These are phyloP conservation scores for Nezara viridula DNA, from an alignment of 2,888 invertebrate genomes.

Conservation along the genomic window DNA sequence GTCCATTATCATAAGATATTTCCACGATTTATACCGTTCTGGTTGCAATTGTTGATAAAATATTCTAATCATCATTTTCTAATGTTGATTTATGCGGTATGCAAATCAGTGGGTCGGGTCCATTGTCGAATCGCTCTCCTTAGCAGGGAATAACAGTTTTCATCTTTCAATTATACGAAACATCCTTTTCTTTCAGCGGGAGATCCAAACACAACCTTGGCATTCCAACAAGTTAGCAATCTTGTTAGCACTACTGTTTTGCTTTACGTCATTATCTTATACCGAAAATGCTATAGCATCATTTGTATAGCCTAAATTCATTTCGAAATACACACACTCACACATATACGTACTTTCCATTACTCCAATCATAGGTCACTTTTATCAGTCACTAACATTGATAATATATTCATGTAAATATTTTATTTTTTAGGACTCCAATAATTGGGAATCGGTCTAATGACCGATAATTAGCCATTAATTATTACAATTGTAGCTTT, in stretches of 20 bases:
- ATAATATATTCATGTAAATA: too few relatives aligned
- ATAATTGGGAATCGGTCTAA: too few relatives aligned
- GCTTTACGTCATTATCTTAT: background rate
- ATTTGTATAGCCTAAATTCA: too few relatives aligned
- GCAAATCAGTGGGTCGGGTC: background rate
- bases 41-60: background rate
- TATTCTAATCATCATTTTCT: background rate
- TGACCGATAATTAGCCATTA: too few relatives aligned
- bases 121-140: background rate
- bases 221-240: background rate
- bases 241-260: background rate
- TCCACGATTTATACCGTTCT: background rate
- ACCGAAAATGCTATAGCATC: background rate
- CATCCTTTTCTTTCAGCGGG: background rate
- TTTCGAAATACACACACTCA: too few relatives aligned
- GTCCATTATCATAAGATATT: too few relatives aligned
- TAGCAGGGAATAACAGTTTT: background rate
- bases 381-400: too few relatives aligned
- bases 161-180: background rate
- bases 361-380: too few relatives aligned
- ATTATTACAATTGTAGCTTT: too few relatives aligned
- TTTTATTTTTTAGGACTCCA: too few relatives aligned
- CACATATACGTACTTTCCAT: too few relatives aligned
- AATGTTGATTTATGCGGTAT: background rate
- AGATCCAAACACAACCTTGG: background rate